Percentiles rank a stretch among this genome's conserved stretches.
Evolutionary conservation across 2,113 vertebrate genomes (phyloP).

Genomic region (Eudyptes chrysolophus): DNA sequence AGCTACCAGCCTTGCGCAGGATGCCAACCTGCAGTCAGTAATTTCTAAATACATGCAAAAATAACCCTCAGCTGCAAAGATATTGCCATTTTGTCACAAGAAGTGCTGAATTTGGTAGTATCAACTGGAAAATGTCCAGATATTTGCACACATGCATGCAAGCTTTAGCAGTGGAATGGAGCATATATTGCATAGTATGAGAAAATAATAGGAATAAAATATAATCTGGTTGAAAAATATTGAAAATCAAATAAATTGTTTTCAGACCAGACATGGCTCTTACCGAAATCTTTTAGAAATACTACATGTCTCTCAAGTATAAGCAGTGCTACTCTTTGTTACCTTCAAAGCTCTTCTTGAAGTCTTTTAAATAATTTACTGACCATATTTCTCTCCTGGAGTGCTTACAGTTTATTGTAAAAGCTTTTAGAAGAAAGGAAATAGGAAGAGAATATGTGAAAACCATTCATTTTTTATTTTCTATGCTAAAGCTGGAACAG

Average conservation of each 20-base stretch:
- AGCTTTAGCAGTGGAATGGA: background rate
- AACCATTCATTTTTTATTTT: background rate
- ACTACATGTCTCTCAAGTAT: background rate
- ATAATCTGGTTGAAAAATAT: background rate
- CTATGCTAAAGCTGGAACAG: background rate
- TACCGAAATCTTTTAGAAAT: background rate
- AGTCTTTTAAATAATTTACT: background rate
- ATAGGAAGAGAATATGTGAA: background rate
- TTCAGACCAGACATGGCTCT: background rate
- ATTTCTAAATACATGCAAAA: background rate
- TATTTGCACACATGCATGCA: background rate
- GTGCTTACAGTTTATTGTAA: background rate
- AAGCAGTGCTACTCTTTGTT: background rate
- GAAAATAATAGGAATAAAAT: background rate
- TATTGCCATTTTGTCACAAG: background rate
- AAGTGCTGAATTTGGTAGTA: background rate
- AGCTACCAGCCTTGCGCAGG: background rate
- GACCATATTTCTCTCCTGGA: background rate
- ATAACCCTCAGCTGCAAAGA: background rate
- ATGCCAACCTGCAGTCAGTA: background rate
- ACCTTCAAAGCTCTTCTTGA: background rate
- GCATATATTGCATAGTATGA: background rate
- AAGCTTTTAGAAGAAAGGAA: background rate
- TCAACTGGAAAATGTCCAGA: background rate
- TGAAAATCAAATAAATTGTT: background rate